Percentiles rank a stretch among this genome's conserved stretches.
These are phyloP conservation scores for Sander lucioperca DNA, from an alignment of 2,113 vertebrate genomes.

Conservation along the genomic window DNA sequence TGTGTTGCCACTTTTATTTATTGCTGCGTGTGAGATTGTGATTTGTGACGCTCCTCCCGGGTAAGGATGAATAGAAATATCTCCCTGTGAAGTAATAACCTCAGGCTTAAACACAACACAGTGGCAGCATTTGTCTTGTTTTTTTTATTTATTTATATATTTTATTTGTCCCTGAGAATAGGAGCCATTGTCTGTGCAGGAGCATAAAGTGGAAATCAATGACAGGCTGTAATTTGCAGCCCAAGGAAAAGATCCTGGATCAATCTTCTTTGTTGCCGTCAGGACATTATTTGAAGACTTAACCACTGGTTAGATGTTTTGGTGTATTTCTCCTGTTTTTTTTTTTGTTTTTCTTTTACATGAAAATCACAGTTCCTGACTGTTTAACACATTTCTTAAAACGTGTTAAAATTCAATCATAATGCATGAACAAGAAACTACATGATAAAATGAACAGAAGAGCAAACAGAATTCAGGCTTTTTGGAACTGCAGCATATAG, in stretches of 20 bases:
- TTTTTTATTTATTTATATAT: slow-evolving; percentile 63
- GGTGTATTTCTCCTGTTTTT: background rate
- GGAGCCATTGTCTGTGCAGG: slow-evolving; percentile 56
- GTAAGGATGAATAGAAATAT: slow-evolving; percentile 64
- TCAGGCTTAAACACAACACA: slow-evolving; percentile 60
- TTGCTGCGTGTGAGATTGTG: slow-evolving; percentile 43
- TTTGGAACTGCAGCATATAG: too few relatives aligned
- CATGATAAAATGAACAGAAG: background rate
- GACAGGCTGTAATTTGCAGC: slow-evolving; percentile 63
- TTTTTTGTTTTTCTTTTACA: background rate
- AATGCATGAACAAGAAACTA: slow-evolving; percentile 2
- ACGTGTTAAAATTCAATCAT: background rate
- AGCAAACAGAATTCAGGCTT: background rate
- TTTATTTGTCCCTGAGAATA: slow-evolving; percentile 59
- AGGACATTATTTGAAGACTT: slow-evolving; percentile 29
- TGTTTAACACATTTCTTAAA: slow-evolving; percentile 9
- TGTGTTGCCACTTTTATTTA: slow-evolving; percentile 49
- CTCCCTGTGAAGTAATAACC: slow-evolving; percentile 57
- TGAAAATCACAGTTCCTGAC: background rate
- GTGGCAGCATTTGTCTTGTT: slow-evolving; percentile 65
- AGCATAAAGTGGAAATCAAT: slow-evolving; percentile 78
- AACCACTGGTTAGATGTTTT: slow-evolving; percentile 3
- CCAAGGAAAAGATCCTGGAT: slow-evolving; percentile 65
- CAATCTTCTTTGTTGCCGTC: slow-evolving; percentile 49
- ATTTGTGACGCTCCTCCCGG: slow-evolving; percentile 61